Conservation (phyloP, 2,113 vertebrate species). For the Colinus virginianus region DNA sequence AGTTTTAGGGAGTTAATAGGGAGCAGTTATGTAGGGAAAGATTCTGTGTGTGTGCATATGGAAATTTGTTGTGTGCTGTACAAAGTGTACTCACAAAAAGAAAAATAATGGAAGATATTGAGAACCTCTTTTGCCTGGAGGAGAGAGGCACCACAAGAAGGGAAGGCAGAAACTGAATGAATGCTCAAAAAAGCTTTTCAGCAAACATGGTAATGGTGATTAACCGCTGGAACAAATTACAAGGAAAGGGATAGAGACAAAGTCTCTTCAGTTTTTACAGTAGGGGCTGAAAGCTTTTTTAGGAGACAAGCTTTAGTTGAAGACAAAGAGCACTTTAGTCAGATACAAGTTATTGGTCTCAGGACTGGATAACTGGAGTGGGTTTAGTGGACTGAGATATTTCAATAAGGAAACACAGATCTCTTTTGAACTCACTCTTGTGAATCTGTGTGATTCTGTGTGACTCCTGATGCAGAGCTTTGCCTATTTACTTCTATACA, state of each 20-base stretch:
- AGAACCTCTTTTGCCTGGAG: constrained; percentile 1
- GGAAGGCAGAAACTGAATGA: constrained; percentile 29
- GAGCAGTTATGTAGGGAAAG: neutral
- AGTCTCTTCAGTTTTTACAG: constrained; percentile 46
- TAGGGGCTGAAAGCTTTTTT: constrained; percentile 14
- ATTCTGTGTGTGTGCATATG: neutral
- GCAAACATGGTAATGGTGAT: constrained; percentile 34
- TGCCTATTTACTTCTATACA: neutral
- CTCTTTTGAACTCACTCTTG: neutral
- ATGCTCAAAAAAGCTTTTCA: constrained; percentile 47
- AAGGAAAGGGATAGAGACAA: constrained; percentile 20
- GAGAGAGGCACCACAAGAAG: neutral
- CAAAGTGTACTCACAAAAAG: neutral
- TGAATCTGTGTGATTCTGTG: neutral
- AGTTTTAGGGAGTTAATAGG: neutral
- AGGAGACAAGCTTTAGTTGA: constrained; percentile 28
- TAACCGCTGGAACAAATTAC: constrained; percentile 31
- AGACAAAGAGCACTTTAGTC: constrained; percentile 48
- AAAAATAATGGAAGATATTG: neutral
- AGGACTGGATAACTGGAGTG: constrained; percentile 13
- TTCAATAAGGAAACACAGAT: constrained; percentile 19
- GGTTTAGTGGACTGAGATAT: neutral
- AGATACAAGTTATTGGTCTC: constrained; percentile 20
- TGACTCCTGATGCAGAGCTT: neutral
- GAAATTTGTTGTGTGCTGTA: constrained; percentile 14